phyloP scores from a whole-genome alignment of 2,797 vertebrate genomes.

The Brachymystax lenok region DNA sequence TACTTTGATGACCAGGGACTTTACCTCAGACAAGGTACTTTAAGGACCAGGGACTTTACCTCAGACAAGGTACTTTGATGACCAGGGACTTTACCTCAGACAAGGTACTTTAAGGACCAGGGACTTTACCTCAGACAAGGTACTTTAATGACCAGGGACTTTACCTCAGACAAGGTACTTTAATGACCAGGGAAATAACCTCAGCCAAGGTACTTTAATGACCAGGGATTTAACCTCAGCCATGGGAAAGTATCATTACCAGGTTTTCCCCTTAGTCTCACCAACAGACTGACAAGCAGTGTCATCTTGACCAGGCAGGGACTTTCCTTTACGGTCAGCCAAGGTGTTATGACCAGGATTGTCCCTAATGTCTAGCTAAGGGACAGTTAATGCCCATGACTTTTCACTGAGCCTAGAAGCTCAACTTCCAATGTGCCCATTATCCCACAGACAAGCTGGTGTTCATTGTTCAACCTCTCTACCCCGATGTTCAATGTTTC shows the following conservation, averaged over 20 bases:
- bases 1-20: constrained; percentile 49
- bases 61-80: neutral
- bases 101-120: too few relatives aligned
- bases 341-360: neutral
- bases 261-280: neutral
- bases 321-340: neutral
- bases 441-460: neutral
- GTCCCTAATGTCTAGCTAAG: neutral
- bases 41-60: neutral
- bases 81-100: too few relatives aligned
- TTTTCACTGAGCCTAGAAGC: too few relatives aligned
- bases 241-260: neutral
- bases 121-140: too few relatives aligned
- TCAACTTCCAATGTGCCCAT: neutral
- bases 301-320: neutral
- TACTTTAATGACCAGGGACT: too few relatives aligned
- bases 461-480: neutral
- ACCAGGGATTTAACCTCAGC: constrained; percentile 37
- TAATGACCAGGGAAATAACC: too few relatives aligned
- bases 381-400: too few relatives aligned
- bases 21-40: constrained; percentile 68
- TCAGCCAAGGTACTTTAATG: too few relatives aligned
- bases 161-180: too few relatives aligned
- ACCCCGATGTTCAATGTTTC: too few relatives aligned
- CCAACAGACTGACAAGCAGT: neutral